Base-by-base conservation (phyloP, 2,888 invertebrate species). In the Pterostichus niger region DNA sequence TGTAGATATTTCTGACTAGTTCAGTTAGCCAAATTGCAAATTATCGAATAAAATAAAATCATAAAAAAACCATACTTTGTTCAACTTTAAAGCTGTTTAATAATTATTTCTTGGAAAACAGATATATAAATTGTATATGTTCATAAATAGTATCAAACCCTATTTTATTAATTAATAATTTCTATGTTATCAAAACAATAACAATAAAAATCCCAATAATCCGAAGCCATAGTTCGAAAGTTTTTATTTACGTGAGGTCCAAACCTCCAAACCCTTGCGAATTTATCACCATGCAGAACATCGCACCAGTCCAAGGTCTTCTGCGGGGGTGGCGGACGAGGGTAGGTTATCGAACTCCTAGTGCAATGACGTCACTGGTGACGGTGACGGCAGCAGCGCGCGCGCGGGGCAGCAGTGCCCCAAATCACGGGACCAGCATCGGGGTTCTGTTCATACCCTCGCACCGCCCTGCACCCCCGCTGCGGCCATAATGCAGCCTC, bases 261-360 rank as follows among this genome's bases (percentile, higher is more conserved):
- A 31, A 40, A 33, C 15, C 46, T 17, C 73, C n/a, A 56, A 13
- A 6, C 13, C 6, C 13, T 17, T 15, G 40, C 44, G 10, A 71
- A 40, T 71, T 40, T 71, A 44, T 71, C 44, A 40, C 68, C 35
- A 64, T n/a, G 24, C 31, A 24, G 31, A 64, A 64, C n/a, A 13
- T 49, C 49, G 10, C 49, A 5, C 49, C 13, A 44, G 7, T n/a
- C 44, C 64, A 64, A 64, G 64, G 64, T 71, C 68, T 17, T 9
- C 11, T 71, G 44, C 10, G 40, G 68, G 68, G 24, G 9, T 15
- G 56, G 17, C 9, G n/a, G 56, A 15, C 13, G 56, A 44, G 75
- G 49, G 56, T 33, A 82, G 82, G 82, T 82, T 82, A 82, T 82
- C 82, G 82, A 82, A 54, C 82, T 75, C 61, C 75, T 56, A 35